A percentile compares a stretch with the other conserved stretches of the same genome.
Evolutionary conservation across 2,113 vertebrate species (phyloP).

Genomic region (Hyaena hyaena): DNA sequence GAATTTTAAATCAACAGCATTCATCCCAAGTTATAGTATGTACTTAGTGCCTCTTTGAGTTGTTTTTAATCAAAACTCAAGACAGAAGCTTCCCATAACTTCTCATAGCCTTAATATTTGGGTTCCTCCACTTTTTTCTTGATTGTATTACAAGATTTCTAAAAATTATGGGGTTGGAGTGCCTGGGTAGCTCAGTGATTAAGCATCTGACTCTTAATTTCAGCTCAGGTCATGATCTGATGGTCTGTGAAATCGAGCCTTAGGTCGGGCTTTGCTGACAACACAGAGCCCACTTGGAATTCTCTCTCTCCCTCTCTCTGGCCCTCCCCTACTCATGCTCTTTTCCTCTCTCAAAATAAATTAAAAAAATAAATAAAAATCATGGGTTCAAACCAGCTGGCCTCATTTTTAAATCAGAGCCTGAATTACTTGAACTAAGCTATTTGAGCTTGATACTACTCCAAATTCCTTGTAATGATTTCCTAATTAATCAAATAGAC

Average conservation of each 20-base stretch:
- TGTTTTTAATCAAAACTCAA: neutral
- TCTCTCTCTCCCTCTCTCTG: too few species aligned
- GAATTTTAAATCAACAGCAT: constrained; percentile 13
- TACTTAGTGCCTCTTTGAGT: neutral
- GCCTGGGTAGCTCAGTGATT: too few species aligned
- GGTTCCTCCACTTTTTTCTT: neutral
- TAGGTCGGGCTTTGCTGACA: too few species aligned
- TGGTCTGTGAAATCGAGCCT: too few species aligned
- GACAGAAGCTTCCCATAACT: neutral
- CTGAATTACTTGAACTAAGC: neutral
- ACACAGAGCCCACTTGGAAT: too few species aligned
- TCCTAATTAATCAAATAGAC: neutral
- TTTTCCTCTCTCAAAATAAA: too few species aligned
- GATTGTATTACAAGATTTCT: neutral
- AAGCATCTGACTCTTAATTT: too few species aligned
- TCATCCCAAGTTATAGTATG: neutral
- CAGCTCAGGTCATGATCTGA: too few species aligned
- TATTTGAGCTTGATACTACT: neutral
- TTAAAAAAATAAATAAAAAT: neutral
- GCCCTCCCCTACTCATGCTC: too few species aligned
- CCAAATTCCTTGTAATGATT: neutral
- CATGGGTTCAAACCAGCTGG: neutral
- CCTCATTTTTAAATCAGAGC: neutral
- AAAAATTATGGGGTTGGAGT: neutral
- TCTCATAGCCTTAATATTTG: neutral